Base-by-base conservation (phyloP, 2,113 vertebrate species). In the Psittacus erithacus region DNA sequence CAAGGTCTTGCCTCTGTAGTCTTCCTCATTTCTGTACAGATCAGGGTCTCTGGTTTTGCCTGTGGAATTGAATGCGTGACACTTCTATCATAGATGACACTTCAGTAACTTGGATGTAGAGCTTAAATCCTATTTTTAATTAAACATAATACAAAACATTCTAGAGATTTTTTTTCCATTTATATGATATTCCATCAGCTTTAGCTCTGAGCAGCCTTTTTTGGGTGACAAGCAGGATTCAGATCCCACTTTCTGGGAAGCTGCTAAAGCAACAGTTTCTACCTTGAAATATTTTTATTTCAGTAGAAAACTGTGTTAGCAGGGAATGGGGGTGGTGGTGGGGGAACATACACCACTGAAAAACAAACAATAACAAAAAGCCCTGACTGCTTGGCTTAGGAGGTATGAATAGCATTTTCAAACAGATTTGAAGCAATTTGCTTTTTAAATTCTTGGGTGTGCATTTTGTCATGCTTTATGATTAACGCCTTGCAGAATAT, bases 321-420 rank as follows among this genome's bases (percentile, higher is more conserved):
- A 59, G 55, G 20, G 31, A 57, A 22, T 22, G 31, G 31, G 19
- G 31, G 18, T 11, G 5, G 11, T 18, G 12, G 19, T 4, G 44
- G 9, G 11, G 29, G 53, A 31, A 19, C 53, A 55, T 11, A 23
- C 50, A 49, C 8, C 50, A 41, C 57, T 35, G 29, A 52, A 91
- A 52, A 78, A 13, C 57, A 93, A 93, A 89, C 84, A 91, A 53
- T 41, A 71, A 50, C 35, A 55, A 82, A 68, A 68, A 91, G 6
- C 60, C 17, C 28, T 2, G n/a, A 2, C 41, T 69, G 63, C 64
- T 85, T 80, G 10, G 18, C 82, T 77, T 68, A 88, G 4, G 52
- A 93, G 65, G 86, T 81, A 92, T 31, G 93, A 92, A 86, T 47
- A 41, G 73, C 82, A 20, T 83, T 83, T 93, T 46, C 76, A 77